These are phyloP conservation scores for Poecilia picta DNA, from an alignment of 2,797 vertebrate species.

Conservation along the genomic window DNA sequence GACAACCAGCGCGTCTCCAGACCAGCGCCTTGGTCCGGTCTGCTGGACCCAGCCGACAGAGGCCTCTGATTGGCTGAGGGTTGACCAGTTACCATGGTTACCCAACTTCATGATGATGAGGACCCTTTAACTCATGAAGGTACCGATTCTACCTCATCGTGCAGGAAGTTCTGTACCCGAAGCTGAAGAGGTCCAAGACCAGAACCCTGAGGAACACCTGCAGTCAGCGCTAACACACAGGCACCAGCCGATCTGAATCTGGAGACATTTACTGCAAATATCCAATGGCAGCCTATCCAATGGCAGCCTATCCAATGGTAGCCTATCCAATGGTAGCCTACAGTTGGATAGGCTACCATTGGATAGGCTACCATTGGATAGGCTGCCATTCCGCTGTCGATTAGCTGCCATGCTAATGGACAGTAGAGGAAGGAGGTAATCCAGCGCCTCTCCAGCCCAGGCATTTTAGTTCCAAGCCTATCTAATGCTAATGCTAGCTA, in stretches of 20 bases:
- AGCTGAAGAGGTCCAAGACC: background rate
- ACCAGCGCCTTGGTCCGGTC: background rate
- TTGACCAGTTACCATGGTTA: background rate
- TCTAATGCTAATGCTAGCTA: background rate
- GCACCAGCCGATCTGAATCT: background rate
- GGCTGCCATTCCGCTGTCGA: no score
- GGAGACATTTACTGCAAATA: background rate
- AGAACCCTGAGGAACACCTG: background rate
- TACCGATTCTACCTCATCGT: background rate
- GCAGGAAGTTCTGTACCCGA: background rate
- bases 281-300: no score
- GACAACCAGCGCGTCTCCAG: background rate
- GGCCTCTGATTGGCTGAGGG: background rate
- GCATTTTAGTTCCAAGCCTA: background rate
- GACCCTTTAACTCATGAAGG: background rate
- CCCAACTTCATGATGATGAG: background rate
- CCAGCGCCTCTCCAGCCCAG: background rate
- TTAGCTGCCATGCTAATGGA: no score
- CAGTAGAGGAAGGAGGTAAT: background rate
- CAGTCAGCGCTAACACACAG: background rate
- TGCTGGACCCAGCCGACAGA: background rate
- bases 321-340: no score
- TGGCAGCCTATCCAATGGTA: no score
- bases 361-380: no score
- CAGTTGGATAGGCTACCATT: no score